Evolutionary conservation across 1,140 invertebrate species (phyloP).

Genomic region (Pygmarrhopalites habei): DNA sequence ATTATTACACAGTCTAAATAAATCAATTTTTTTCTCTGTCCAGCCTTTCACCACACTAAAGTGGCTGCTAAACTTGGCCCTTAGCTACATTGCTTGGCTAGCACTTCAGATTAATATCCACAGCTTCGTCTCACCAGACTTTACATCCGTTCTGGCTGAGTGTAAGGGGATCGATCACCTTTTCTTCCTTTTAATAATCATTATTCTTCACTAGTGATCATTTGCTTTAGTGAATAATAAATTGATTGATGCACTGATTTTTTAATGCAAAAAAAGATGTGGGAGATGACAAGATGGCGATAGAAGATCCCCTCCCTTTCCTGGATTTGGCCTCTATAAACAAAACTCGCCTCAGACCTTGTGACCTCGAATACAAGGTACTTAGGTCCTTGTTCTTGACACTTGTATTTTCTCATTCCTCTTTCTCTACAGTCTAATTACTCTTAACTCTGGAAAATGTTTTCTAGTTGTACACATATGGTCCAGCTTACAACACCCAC

Average conservation of each 20-base stretch:
- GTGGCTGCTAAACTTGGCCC: slow-evolving; percentile 28
- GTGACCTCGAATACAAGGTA: slow-evolving; percentile 80
- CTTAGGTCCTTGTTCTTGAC: too few relatives aligned
- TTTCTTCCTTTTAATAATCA: too few relatives aligned
- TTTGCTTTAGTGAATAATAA: not conserved
- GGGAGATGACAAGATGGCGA: not conserved
- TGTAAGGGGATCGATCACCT: slow-evolving; percentile 13
- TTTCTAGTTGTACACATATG: slow-evolving; percentile 60
- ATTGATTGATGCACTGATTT: too few relatives aligned
- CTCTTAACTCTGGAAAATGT: too few relatives aligned
- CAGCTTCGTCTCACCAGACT: slow-evolving; percentile 36
- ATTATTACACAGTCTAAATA: slow-evolving; percentile 8
- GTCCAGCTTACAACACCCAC: slow-evolving; percentile 31
- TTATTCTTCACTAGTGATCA: too few relatives aligned
- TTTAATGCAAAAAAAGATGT: not conserved
- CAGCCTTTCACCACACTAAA: slow-evolving; percentile 46
- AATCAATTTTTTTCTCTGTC: slow-evolving; percentile 40
- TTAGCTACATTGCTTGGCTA: slow-evolving; percentile 36
- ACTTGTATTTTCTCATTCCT: too few relatives aligned
- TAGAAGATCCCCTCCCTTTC: slow-evolving; percentile 26
- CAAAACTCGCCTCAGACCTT: slow-evolving; percentile 67
- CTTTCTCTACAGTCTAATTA: too few relatives aligned
- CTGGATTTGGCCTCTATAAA: slow-evolving; percentile 51
- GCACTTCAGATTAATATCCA: slow-evolving; percentile 37
- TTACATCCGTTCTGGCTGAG: slow-evolving; percentile 34